phyloP scores from a whole-genome alignment of 2,888 invertebrate species.

The Dolichopus griseipennis region DNA sequence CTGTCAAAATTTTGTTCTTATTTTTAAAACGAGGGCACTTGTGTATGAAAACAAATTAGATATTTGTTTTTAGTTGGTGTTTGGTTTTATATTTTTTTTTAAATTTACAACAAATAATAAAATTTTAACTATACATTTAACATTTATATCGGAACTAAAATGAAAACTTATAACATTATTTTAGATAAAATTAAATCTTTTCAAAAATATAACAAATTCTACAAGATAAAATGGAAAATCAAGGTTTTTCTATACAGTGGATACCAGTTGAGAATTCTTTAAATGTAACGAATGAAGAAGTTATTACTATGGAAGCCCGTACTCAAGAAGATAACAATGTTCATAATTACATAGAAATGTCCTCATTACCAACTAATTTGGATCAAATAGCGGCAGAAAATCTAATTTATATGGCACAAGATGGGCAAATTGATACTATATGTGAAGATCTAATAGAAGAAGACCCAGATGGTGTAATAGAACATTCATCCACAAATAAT shows the following conservation, averaged over 20 bases:
- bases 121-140: too few relatives aligned
- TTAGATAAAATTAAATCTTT: too few relatives aligned
- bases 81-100: too few relatives aligned
- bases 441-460: conserved; percentile 30
- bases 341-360: conserved; percentile 1
- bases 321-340: conserved; percentile 14
- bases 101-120: too few relatives aligned
- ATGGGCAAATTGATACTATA: conserved; percentile 39
- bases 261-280: conserved; percentile 15
- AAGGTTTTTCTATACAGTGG: conserved; percentile 20
- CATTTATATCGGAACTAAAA: too few relatives aligned
- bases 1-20: background rate
- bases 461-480: conserved; percentile 24
- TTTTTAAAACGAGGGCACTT: background rate
- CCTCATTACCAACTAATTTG: conserved; percentile 23
- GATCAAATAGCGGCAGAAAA: conserved; percentile 59
- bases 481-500: conserved; percentile 18
- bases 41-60: too few relatives aligned
- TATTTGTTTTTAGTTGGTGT: too few relatives aligned
- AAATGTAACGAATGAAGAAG: conserved; percentile 17
- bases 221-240: conserved; percentile 15
- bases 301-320: conserved; percentile 17
- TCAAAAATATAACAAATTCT: too few relatives aligned
- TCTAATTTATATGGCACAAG: conserved; percentile 53
- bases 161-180: too few relatives aligned